phyloP scores from a whole-genome alignment of 2,888 invertebrate species.

The Noctua janthina region DNA sequence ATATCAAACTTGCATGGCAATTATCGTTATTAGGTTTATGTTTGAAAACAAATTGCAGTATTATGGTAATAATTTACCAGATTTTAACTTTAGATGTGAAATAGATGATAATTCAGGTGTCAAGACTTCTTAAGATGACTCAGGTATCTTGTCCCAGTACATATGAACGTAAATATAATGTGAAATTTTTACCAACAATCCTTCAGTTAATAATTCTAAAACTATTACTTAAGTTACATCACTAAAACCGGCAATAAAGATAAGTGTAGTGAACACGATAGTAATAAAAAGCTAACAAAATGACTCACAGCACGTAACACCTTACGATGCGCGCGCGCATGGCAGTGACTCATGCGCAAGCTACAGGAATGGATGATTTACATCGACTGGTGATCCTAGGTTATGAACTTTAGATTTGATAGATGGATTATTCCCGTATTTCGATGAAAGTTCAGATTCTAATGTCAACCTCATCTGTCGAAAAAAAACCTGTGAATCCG shows the following conservation, averaged over 20 bases:
- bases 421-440: background rate
- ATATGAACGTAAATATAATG: background rate
- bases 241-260: slow-evolving; percentile 58
- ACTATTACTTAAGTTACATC: slow-evolving; percentile 57
- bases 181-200: slow-evolving; percentile 11
- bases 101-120: background rate
- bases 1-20: too few relatives aligned
- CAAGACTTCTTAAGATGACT: background rate
- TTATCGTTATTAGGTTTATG: background rate
- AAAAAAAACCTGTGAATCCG: background rate
- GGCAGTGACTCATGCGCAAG: slow-evolving; percentile 56
- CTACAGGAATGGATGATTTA: slow-evolving; percentile 55
- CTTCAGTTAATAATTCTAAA: slow-evolving; percentile 35
- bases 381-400: slow-evolving; percentile 54
- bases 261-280: slow-evolving; percentile 55
- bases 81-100: background rate
- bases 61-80: too few relatives aligned
- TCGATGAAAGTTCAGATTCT: background rate
- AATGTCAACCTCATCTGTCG: background rate
- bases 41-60: background rate
- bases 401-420: background rate
- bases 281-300: slow-evolving; percentile 68
- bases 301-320: slow-evolving; percentile 65
- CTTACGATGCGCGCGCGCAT: slow-evolving; percentile 63
- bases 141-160: background rate